phyloP scores from a whole-genome alignment of 2,113 vertebrate species.

The Lagopus muta region DNA sequence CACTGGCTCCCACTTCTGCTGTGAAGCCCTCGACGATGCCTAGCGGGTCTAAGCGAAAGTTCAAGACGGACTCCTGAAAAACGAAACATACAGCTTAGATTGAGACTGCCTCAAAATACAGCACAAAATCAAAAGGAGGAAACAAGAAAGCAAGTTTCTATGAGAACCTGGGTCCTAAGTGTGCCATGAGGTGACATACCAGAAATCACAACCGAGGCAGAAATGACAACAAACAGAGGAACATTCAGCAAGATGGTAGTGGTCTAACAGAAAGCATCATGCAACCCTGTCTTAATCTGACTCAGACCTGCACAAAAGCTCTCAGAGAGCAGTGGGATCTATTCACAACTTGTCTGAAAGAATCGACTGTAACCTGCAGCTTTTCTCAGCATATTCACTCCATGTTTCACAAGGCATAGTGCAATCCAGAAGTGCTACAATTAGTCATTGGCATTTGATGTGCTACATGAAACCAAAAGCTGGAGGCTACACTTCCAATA shows the following conservation, averaged over 20 bases:
- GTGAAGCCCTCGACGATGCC: conserved; percentile 93
- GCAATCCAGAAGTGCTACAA: rapidly evolving
- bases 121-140: neutral
- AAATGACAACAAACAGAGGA: rapidly evolving
- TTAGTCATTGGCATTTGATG: neutral
- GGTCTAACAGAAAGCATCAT: neutral
- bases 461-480: neutral
- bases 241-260: neutral
- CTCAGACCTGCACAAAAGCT: neutral
- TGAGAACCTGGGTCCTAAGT: neutral
- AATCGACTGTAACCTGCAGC: neutral
- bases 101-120: neutral
- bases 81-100: neutral
- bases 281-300: neutral
- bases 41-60: conserved; percentile 94
- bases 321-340: neutral
- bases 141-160: neutral
- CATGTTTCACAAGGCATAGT: neutral
- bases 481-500: neutral
- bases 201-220: neutral
- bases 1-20: conserved; percentile 96
- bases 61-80: conserved; percentile 93
- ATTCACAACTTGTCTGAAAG: neutral
- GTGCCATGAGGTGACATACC: neutral
- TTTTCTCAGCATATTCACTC: neutral